Evolutionary conservation across 2,888 invertebrate species (phyloP).

Genomic region (Cantharis rufa): DNA sequence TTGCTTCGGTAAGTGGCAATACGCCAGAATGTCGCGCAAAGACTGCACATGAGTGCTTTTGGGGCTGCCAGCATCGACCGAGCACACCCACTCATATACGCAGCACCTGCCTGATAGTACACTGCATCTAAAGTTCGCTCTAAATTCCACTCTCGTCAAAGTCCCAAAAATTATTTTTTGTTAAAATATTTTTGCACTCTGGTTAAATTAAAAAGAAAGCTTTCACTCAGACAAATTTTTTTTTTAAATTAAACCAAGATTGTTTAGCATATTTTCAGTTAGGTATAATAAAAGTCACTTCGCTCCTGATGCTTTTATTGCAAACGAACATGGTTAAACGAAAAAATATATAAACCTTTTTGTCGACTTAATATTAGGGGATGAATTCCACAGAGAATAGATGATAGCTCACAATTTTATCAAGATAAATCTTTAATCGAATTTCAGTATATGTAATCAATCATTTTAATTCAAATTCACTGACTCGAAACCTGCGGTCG

Average conservation of each 20-base stretch:
- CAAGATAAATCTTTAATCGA: neutral
- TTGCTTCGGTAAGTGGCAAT: constrained; percentile 17
- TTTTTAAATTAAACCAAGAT: no score
- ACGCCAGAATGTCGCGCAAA: constrained; percentile 25
- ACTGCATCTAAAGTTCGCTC: neutral
- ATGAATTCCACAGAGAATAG: neutral
- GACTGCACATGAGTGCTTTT: constrained; percentile 22
- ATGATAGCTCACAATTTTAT: neutral
- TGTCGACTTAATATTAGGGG: neutral
- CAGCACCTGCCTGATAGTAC: constrained; percentile 22
- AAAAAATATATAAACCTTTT: neutral
- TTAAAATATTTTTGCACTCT: neutral
- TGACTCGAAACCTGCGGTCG: neutral
- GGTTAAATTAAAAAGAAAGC: neutral
- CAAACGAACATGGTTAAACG: neutral
- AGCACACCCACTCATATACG: constrained; percentile 23
- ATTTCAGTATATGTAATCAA: neutral
- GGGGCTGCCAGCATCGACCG: constrained; percentile 28
- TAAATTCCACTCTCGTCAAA: neutral
- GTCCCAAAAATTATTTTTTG: neutral
- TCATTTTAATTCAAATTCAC: neutral
- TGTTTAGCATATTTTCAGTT: no score
- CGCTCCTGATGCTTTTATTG: neutral
- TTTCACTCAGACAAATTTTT: neutral
- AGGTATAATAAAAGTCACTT: no score